These are phyloP conservation scores for Daubentonia madagascariensis DNA, from an alignment of 2,113 vertebrate species.

Conservation along the genomic window DNA sequence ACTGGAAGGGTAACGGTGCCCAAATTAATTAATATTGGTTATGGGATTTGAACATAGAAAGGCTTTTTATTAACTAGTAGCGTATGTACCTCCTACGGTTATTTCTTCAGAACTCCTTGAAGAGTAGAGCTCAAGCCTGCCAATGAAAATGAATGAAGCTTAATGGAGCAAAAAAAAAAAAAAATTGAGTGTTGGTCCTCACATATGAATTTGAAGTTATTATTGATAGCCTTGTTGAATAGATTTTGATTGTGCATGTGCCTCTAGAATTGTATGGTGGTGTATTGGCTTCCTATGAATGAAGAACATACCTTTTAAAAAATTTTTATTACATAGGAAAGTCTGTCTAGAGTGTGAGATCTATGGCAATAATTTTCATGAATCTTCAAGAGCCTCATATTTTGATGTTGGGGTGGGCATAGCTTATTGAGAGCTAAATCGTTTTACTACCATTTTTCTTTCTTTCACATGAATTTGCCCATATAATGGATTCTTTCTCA, in stretches of 20 bases:
- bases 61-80: conserved; percentile 59
- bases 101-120: conserved; percentile 49
- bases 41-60: conserved; percentile 66
- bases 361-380: neutral
- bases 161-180: neutral
- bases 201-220: neutral
- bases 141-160: conserved; percentile 42
- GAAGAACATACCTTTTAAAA: neutral
- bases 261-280: neutral
- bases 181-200: neutral
- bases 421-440: neutral
- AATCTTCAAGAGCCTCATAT: neutral
- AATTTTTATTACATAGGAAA: neutral
- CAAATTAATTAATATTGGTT: conserved; percentile 76
- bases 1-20: conserved; percentile 65
- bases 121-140: conserved; percentile 28
- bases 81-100: conserved; percentile 45
- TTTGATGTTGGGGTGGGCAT: neutral
- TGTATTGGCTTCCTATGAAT: conserved; percentile 28
- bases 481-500: neutral
- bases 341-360: neutral
- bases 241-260: neutral
- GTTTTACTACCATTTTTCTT: neutral
- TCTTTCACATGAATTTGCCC: neutral
- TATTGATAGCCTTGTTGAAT: neutral